A percentile compares a stretch with the other conserved stretches of the same genome.
phyloP scores from a whole-genome alignment of 2,888 invertebrate species.

The Mimachlamys varia region DNA sequence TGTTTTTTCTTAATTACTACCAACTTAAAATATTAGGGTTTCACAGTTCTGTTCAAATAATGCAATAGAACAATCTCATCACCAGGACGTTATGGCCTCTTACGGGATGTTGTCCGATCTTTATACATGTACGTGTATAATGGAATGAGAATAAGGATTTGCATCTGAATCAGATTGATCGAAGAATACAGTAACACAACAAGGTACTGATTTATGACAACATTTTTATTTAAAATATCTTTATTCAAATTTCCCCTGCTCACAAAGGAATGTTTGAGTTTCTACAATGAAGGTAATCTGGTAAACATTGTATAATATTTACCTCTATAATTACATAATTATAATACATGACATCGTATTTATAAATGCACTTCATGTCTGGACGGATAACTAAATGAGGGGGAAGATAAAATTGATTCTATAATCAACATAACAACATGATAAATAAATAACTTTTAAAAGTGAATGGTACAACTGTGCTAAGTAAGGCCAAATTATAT shows the following conservation, averaged over 20 bases:
- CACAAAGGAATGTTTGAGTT: not conserved
- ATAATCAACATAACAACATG: not conserved
- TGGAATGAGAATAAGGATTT: too few relatives aligned
- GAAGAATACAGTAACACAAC: too few relatives aligned
- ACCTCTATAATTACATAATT: not conserved
- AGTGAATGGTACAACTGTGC: not conserved
- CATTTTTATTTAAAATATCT: constrained; percentile 24
- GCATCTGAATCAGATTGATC: too few relatives aligned
- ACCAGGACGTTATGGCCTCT: too few relatives aligned
- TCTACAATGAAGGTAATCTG: not conserved
- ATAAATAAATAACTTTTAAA: not conserved
- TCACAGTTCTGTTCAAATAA: too few relatives aligned
- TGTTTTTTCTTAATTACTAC: too few relatives aligned
- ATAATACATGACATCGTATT: not conserved
- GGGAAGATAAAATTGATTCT: not conserved
- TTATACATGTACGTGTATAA: too few relatives aligned
- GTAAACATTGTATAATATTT: not conserved
- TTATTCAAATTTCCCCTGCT: constrained; percentile 17
- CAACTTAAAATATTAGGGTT: too few relatives aligned
- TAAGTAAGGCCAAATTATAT: not conserved
- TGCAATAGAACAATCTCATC: too few relatives aligned
- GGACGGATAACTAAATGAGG: not conserved
- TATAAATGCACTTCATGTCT: not conserved
- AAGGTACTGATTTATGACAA: not conserved
- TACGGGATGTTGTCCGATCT: too few relatives aligned